phyloP scores from a whole-genome alignment of 2,113 vertebrate species.

The Pungitius pungitius region DNA sequence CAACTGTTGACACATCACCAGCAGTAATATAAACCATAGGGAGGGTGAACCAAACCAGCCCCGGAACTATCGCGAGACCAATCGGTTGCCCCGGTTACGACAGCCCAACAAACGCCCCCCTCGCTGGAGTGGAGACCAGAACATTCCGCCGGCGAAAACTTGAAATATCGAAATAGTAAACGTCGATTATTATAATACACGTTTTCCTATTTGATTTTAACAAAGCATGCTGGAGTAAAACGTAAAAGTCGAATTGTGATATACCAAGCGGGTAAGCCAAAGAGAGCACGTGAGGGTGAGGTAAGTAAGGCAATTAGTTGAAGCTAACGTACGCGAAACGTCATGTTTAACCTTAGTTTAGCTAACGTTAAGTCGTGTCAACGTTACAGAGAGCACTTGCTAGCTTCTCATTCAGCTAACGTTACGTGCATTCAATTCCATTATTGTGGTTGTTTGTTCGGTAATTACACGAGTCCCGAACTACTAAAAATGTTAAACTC shows the following conservation, averaged over 20 bases:
- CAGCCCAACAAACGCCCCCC: slow-evolving; percentile 22
- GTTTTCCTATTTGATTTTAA: background rate
- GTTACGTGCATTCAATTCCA: no score
- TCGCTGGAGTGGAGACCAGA: background rate
- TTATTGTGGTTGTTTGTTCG: no score
- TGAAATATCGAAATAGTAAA: background rate
- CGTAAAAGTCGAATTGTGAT: background rate
- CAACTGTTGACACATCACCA: background rate
- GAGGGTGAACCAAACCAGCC: background rate
- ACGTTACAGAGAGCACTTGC: no score
- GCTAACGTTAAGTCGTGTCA: no score
- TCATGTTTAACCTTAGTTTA: background rate
- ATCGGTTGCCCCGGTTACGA: slow-evolving; percentile 51
- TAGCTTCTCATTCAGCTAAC: no score
- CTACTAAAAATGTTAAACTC: no score
- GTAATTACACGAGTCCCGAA: no score
- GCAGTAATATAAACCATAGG: background rate
- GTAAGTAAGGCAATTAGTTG: background rate
- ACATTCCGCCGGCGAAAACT: background rate
- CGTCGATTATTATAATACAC: background rate
- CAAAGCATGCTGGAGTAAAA: background rate
- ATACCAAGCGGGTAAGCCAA: background rate
- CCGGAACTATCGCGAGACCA: slow-evolving; percentile 49
- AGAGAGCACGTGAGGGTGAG: background rate
- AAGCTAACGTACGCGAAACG: background rate